Conservation (phyloP, 2,888 invertebrate species). For the Anthrax anthrax region DNA sequence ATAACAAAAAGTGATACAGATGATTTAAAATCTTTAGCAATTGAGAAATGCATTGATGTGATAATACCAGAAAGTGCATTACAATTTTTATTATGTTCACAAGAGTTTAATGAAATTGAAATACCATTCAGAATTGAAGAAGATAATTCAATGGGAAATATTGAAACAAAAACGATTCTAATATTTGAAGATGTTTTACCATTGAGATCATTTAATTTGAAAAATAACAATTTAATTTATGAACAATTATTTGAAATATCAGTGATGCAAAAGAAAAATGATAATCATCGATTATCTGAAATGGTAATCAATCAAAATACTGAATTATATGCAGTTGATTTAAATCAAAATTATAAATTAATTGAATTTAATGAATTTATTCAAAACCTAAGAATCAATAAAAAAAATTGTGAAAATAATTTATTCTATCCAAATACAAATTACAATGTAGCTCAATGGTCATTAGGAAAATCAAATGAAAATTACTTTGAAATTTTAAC, state of each 20-base stretch:
- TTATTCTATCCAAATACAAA: background rate
- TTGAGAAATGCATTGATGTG: background rate
- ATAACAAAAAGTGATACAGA: background rate
- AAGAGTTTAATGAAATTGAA: background rate
- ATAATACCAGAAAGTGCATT: background rate
- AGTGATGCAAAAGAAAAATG: background rate
- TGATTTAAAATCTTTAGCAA: background rate
- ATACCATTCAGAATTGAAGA: constrained; percentile 1
- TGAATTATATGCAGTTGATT: constrained; percentile 2
- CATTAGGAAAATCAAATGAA: background rate
- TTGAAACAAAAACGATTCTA: background rate
- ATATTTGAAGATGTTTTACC: background rate
- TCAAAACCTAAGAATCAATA: background rate
- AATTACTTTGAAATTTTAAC: background rate
- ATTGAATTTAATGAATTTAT: background rate
- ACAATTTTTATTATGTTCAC: background rate
- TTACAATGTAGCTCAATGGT: background rate
- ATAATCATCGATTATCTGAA: background rate
- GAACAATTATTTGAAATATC: background rate
- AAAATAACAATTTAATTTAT: background rate
- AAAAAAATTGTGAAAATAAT: background rate
- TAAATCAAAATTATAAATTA: constrained; percentile 1
- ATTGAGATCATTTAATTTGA: background rate
- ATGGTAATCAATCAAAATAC: background rate
- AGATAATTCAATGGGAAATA: background rate